Evolutionary conservation across 2,888 invertebrate species (phyloP).

Genomic region (Microctonus brassicae): DNA sequence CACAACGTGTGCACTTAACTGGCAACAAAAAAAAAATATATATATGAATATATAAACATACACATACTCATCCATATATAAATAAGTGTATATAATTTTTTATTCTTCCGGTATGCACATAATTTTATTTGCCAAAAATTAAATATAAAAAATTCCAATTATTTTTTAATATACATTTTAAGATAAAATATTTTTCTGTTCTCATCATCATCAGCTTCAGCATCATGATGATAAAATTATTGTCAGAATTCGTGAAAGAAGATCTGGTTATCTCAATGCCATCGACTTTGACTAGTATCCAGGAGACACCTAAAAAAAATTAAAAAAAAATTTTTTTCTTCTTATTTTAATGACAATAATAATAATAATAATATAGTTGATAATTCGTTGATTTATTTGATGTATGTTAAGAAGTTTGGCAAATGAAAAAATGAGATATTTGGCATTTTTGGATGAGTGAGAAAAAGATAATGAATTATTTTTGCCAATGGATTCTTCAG

Average conservation of each 20-base stretch:
- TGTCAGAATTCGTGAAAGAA: constrained; percentile 1
- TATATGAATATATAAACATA: background rate
- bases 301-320: constrained; percentile 4
- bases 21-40: background rate
- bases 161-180: background rate
- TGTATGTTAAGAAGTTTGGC: background rate
- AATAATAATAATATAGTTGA: background rate
- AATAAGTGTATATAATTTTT: background rate
- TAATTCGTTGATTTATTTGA: background rate
- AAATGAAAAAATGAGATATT: background rate
- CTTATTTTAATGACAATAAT: background rate
- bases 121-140: background rate
- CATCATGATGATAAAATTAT: constrained; percentile 5
- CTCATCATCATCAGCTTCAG: background rate
- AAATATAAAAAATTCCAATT: background rate
- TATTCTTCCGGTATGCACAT: background rate
- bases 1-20: background rate
- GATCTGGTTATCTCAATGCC: constrained; percentile 29
- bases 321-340: background rate
- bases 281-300: constrained; percentile 15
- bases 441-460: background rate
- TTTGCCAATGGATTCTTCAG: background rate
- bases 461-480: background rate
- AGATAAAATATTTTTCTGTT: background rate
- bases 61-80: background rate